A percentile compares a stretch with the other conserved stretches of the same genome.
Evolutionary conservation across 1,140 invertebrate species (phyloP).

Genomic region (Papilio polytes): DNA sequence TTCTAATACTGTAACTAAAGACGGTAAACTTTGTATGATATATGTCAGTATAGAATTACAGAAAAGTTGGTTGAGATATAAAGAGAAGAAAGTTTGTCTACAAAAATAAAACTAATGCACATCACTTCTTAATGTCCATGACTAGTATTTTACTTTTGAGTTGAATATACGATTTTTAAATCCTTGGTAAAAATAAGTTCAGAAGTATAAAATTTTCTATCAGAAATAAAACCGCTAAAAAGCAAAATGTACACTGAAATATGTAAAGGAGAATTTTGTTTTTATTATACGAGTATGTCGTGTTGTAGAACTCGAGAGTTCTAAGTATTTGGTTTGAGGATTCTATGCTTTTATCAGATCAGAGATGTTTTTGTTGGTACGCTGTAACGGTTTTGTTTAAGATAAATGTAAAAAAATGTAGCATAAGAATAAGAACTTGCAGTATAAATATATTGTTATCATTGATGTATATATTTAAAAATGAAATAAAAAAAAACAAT

Average conservation of each 20-base stretch:
- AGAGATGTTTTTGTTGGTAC: background rate
- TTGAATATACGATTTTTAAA: background rate
- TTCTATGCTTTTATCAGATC: background rate
- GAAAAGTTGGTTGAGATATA: background rate
- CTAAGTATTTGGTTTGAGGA: background rate
- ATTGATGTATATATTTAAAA: background rate
- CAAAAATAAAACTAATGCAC: too few relatives aligned
- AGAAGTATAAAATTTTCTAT: background rate
- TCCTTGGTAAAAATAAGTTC: background rate
- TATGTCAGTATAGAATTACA: too few relatives aligned
- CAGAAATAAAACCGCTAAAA: background rate
- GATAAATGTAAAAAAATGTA: background rate
- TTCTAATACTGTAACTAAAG: background rate
- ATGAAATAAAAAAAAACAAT: slow-evolving; percentile 48
- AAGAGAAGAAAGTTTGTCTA: background rate
- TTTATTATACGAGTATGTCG: background rate
- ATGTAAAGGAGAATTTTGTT: background rate
- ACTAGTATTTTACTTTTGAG: too few relatives aligned
- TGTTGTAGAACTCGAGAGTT: background rate
- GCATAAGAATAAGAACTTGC: too few relatives aligned
- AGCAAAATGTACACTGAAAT: background rate
- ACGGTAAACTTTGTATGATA: background rate
- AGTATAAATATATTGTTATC: too few relatives aligned
- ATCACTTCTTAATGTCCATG: too few relatives aligned
- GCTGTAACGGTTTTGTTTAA: background rate